A percentile compares a stretch with the other conserved stretches of the same genome.
These are phyloP conservation scores for Pitta sordida DNA, from an alignment of 2,113 vertebrate genomes.

Conservation along the genomic window DNA sequence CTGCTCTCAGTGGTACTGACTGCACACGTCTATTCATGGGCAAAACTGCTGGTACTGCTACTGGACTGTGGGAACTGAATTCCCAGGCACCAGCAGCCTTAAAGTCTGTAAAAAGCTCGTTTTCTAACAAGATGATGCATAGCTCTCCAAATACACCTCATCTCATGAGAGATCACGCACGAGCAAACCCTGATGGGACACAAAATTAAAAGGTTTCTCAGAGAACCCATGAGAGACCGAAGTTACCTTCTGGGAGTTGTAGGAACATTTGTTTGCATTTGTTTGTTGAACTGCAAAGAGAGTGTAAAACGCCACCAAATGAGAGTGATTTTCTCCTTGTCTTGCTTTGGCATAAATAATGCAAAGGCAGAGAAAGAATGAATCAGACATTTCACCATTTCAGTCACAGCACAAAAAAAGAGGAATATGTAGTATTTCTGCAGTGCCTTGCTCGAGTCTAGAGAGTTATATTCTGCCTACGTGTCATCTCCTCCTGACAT, in stretches of 20 bases:
- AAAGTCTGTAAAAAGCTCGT: not conserved
- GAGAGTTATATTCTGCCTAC: not conserved
- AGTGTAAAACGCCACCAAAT: not conserved
- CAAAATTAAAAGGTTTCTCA: not conserved
- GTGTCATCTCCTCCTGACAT: not conserved
- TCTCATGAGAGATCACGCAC: not conserved
- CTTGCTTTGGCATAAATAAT: not conserved
- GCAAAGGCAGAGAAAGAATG: not conserved
- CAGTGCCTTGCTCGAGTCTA: not conserved
- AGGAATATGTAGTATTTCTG: not conserved
- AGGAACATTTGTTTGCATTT: not conserved
- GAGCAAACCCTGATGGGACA: not conserved
- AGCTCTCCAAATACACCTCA: not conserved
- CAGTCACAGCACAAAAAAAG: not conserved
- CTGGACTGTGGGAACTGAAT: not conserved
- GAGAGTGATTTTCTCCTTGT: not conserved
- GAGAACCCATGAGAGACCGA: not conserved
- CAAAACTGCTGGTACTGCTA: not conserved
- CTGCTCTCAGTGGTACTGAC: not conserved
- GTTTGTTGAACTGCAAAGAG: not conserved
- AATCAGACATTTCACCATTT: not conserved
- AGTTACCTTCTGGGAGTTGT: not conserved
- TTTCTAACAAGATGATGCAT: not conserved
- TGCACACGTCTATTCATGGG: not conserved
- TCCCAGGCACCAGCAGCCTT: not conserved